phyloP scores from a whole-genome alignment of 2,888 invertebrate genomes.

The Athalia circularis region DNA sequence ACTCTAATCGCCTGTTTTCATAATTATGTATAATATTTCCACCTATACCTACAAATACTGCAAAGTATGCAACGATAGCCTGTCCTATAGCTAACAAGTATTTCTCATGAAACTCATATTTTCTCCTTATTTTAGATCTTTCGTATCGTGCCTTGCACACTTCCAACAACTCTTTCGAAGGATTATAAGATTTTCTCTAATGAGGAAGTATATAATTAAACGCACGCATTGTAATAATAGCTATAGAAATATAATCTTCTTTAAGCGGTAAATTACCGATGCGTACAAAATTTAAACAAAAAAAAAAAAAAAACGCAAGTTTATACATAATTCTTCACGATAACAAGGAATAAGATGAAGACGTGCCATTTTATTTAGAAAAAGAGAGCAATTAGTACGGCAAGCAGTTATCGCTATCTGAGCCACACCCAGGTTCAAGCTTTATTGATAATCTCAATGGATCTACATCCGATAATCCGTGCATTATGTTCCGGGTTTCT shows the following conservation, averaged over 20 bases:
- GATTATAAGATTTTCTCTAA: constrained; percentile 9
- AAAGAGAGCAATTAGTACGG: too few species aligned
- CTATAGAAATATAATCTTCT: background rate
- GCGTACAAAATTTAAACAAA: background rate
- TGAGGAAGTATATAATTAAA: constrained; percentile 33
- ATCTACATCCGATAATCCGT: too few species aligned
- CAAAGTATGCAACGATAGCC: background rate
- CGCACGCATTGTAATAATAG: background rate
- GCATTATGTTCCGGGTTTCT: too few species aligned
- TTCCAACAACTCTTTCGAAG: background rate
- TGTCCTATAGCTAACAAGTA: background rate
- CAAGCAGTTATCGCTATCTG: too few species aligned
- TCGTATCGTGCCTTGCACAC: too few species aligned
- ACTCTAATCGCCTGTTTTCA: background rate
- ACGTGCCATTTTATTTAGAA: too few species aligned
- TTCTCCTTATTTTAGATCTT: too few species aligned
- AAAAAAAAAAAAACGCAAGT: background rate
- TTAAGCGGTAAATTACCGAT: constrained; percentile 19
- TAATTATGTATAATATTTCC: background rate
- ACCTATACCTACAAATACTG: background rate
- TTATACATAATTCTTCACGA: too few species aligned
- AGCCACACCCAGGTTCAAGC: too few species aligned
- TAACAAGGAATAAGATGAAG: too few species aligned
- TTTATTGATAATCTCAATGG: too few species aligned
- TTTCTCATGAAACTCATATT: too few species aligned